Conservation (phyloP, 2,113 vertebrate genomes). For the Dipodomys spectabilis region DNA sequence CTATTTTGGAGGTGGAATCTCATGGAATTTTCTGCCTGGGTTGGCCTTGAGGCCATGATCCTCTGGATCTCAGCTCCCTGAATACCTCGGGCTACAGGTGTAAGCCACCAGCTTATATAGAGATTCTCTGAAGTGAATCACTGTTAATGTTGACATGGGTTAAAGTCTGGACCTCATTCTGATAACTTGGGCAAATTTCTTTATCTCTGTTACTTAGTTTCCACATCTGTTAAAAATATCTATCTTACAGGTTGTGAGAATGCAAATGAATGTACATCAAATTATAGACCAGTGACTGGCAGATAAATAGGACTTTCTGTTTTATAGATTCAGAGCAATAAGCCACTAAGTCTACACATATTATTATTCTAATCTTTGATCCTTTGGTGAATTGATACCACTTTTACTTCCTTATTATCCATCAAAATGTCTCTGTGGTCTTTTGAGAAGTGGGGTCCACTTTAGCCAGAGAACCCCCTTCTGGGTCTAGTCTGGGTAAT, state of each 20-base stretch:
- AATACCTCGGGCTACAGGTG: too few relatives aligned
- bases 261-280: background rate
- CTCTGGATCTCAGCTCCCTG: too few relatives aligned
- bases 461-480: background rate
- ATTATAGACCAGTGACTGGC: background rate
- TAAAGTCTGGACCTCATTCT: background rate
- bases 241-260: background rate
- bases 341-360: background rate
- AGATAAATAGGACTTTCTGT: background rate
- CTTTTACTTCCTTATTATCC: background rate
- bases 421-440: background rate
- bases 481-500: background rate
- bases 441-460: background rate
- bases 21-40: too few relatives aligned
- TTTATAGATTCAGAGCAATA: background rate
- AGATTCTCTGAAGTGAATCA: background rate
- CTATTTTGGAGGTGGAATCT: too few relatives aligned
- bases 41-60: too few relatives aligned
- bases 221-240: background rate
- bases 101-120: background rate
- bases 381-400: background rate
- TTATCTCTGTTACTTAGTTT: background rate
- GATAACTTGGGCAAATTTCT: background rate
- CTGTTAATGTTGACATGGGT: background rate
- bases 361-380: background rate